Base-by-base conservation (phyloP, 2,888 invertebrate genomes). In the Xylophagus ater region DNA sequence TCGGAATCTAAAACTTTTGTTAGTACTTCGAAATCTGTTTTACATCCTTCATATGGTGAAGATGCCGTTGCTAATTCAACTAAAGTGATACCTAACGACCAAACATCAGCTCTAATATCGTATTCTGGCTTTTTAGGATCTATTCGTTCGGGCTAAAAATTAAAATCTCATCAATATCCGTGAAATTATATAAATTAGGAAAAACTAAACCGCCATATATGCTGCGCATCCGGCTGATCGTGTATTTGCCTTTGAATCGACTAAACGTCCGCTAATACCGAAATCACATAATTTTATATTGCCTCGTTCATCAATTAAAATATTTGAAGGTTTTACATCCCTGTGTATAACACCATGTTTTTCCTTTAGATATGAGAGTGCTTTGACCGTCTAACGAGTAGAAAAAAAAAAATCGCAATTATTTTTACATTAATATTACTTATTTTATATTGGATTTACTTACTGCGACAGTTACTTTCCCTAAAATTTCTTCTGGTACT, bases 301-400 rank as follows among this genome's bases (percentile, higher is more conserved):
- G 14, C 97, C 97, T 57, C 79, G 80, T 65, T 88, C 85, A 66
- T 97, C 96, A 51, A 98, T 73, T 48, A 98, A 72, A 52, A 99
- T 98, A 70, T 98, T 99, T 53, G 96, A 96, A 33, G 98, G 98
- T 65, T 97, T 97, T 37, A 97, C 92, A 70, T 97, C 96, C 62
- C 96, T 78, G 66, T 97, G 97, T 59, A 97, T 97, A 43, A 96
- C 93, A 44, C 89, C 93, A 60, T 96, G 97, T 48, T 76, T 81
- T 65, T 94, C 93, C 69, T 99, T 98, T 54, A 98, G 75, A 73
- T 98, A 98, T 56, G 96, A 82, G 49, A 98, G 72, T 10, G 98
- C 98, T 64, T 88, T 90, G 37, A 96, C 86, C 49, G 93, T 93
- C 87, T 90, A 62, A 10, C 56, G 65, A 25, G 6, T 30, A 37